Conservation (phyloP, 2,888 invertebrate genomes). For the Cremastobaeus sp. region DNA sequence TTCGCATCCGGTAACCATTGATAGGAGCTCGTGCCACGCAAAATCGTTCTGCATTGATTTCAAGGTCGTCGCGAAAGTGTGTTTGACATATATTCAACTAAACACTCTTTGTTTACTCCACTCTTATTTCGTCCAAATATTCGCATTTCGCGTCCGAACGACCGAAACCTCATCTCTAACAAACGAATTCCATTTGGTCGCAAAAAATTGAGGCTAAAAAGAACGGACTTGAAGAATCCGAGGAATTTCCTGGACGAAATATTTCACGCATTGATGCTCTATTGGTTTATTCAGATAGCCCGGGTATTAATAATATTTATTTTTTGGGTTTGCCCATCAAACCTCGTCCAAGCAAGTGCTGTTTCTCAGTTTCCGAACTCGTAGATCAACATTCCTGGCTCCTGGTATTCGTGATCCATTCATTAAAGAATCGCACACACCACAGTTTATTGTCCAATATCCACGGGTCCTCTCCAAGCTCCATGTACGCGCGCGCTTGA, state of each 20-base stretch:
- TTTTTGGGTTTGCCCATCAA: slow-evolving; percentile 63
- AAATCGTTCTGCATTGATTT: slow-evolving; percentile 63
- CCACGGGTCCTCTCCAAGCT: slow-evolving; percentile 33
- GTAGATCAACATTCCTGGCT: slow-evolving; percentile 72
- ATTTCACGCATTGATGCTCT: slow-evolving; percentile 30
- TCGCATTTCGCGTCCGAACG: slow-evolving; percentile 5
- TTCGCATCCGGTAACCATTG: slow-evolving; percentile 69
- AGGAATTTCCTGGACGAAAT: slow-evolving; percentile 6
- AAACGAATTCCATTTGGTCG: slow-evolving; percentile 5
- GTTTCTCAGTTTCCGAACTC: slow-evolving; percentile 64
- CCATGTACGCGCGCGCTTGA: slow-evolving; percentile 29
- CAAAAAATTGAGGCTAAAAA: slow-evolving; percentile 1
- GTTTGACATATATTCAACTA: slow-evolving; percentile 35
- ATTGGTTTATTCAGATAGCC: slow-evolving; percentile 62
- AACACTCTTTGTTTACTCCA: slow-evolving; percentile 17
- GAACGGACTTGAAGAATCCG: neutral
- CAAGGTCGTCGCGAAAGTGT: slow-evolving; percentile 60
- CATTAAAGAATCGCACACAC: slow-evolving; percentile 45
- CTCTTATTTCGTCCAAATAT: slow-evolving; percentile 26
- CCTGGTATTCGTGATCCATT: slow-evolving; percentile 65
- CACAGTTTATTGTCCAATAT: slow-evolving; percentile 12
- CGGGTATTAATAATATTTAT: slow-evolving; percentile 68
- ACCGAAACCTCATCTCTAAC: slow-evolving; percentile 8
- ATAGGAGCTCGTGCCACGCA: slow-evolving; percentile 63
- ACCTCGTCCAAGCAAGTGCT: slow-evolving; percentile 33